Base-by-base conservation (phyloP, 2,888 invertebrate genomes). In the Ischnura elegans region DNA sequence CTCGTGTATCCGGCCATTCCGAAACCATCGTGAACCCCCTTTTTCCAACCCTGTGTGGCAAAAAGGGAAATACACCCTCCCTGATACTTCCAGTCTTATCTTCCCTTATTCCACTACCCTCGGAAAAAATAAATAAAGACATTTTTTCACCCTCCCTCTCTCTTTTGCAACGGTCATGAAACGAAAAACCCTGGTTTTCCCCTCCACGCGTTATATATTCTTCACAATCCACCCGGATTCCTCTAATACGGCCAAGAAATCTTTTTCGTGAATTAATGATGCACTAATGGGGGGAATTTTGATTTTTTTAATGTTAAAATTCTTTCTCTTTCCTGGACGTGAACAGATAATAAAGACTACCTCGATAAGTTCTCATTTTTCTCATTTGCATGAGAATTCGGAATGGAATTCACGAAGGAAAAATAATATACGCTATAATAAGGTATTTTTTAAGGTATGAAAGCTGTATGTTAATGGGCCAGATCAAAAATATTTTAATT, bases 201-300 rank as follows among this genome's bases (percentile, higher is more conserved):
- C 36, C 36, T 36, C 76, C 76, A 36, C 43, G 61, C 61, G 90
- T 29, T 90, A 90, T 90, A 90, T 90, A 90, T 66, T 90, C 90
- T 90, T 90, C 61, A 66, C 66, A 55, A 42, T 90, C 90, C 90
- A 16, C 90, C 90, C 90, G 90, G 66, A 90, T 66, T 90, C 90
- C 90, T 90, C 90, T 90, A 90, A 90, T 90, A 90, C 90, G 90
- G 43, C 90, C 66, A 66, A 90, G 90, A 90, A 90, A 90, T 66
- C 90, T 90, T 90, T 76, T 66, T 43, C 90, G 90, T 90, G 90
- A 90, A 90, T 90, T 90, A 90, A 90, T 66, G 90, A 90, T 90
- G 90, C 90, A 90, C 90, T 90, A 90, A 90, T 90, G 90, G 90
- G 55, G 55, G 61, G 90, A 90, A 90, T 90, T 76, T 13, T 76